A percentile compares a stretch with the other conserved stretches of the same genome.
phyloP scores from a whole-genome alignment of 2,797 vertebrate genomes.

The Buceros bicornis region DNA sequence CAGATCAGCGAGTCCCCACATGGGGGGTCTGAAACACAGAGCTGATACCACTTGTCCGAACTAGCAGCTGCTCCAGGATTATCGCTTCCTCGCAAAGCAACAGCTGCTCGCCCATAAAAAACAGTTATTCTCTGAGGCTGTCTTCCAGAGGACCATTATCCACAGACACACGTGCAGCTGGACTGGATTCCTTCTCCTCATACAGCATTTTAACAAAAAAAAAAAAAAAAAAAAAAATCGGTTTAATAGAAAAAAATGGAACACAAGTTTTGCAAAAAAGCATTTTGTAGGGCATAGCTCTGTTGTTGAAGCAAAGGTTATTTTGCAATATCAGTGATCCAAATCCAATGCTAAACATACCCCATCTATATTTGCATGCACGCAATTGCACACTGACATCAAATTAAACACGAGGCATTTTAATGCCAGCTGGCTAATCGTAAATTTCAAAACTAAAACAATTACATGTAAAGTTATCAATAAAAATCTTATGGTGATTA shows the following conservation, averaged over 20 bases:
- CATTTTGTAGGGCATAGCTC: neutral
- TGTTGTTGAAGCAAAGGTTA: neutral
- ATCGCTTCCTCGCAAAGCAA: neutral
- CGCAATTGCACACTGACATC: neutral
- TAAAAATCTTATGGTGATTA: neutral
- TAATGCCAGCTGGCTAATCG: neutral
- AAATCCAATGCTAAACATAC: neutral
- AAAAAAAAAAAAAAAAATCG: neutral
- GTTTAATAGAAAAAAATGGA: neutral
- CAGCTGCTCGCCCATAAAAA: neutral
- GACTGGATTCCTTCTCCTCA: neutral
- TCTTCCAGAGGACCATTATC: neutral
- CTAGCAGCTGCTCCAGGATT: conserved; percentile 41
- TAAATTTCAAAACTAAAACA: neutral
- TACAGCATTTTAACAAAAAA: neutral
- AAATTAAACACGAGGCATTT: neutral
- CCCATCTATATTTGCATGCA: neutral
- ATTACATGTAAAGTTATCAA: neutral
- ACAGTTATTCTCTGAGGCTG: neutral
- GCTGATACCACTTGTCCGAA: neutral
- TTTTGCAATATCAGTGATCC: neutral
- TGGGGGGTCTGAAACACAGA: neutral
- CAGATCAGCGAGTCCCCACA: neutral
- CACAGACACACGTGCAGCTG: neutral
- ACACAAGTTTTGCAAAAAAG: neutral